These are phyloP conservation scores for Lasioglossum vierecki DNA, from an alignment of 2,888 invertebrate species.

Conservation along the genomic window DNA sequence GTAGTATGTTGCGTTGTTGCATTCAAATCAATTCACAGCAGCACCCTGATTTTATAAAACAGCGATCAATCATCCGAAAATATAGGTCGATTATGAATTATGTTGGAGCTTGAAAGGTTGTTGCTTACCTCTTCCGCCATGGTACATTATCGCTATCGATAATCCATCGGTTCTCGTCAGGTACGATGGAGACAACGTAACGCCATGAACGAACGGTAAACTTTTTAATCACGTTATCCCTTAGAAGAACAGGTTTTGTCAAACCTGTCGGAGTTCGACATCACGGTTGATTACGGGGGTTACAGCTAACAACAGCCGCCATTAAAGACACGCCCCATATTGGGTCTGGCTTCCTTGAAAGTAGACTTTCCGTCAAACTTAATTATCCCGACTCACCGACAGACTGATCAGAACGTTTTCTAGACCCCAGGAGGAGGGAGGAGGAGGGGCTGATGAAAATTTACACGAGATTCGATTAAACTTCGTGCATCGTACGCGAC, in stretches of 20 bases:
- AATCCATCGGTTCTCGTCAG: conserved; percentile 13
- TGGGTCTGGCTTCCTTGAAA: conserved; percentile 50
- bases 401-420: conserved; percentile 70
- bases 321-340: conserved; percentile 60
- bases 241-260: conserved; percentile 67
- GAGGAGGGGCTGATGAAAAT: conserved; percentile 62
- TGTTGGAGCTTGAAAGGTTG: background rate
- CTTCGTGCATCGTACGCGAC: conserved; percentile 51
- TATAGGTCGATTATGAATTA: conserved; percentile 7
- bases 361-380: conserved; percentile 73
- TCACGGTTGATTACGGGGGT: conserved; percentile 67
- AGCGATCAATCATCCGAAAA: background rate
- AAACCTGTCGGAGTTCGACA: conserved; percentile 66
- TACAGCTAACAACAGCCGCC: conserved; percentile 66
- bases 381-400: conserved; percentile 71
- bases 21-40: background rate
- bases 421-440: background rate
- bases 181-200: background rate
- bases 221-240: conserved; percentile 69
- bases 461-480: conserved; percentile 68
- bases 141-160: background rate
- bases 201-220: conserved; percentile 59
- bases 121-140: background rate
- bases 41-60: background rate
- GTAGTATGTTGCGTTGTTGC: background rate